A percentile compares a stretch with the other conserved stretches of the same genome.
phyloP scores from a whole-genome alignment of 2,888 invertebrate species.

The Sphaeridia pumilis region DNA sequence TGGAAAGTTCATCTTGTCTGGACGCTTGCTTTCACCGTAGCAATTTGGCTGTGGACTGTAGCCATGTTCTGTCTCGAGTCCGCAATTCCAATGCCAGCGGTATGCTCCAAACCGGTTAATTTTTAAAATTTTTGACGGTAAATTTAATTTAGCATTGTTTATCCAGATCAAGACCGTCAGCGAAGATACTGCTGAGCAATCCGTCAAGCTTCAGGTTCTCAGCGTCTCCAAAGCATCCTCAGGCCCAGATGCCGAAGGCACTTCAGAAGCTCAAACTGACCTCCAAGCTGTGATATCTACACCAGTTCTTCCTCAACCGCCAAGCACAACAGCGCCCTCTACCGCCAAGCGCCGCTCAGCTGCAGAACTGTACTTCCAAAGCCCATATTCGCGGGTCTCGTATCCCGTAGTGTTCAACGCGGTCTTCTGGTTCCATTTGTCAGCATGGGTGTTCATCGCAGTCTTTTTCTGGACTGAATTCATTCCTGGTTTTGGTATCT shows the following conservation, averaged over 20 bases:
- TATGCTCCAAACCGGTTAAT: neutral
- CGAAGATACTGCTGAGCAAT: no score
- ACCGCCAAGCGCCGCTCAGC: no score
- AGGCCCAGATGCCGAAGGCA: constrained; percentile 12
- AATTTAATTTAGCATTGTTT: neutral
- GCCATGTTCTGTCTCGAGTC: constrained; percentile 28
- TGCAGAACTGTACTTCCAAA: neutral
- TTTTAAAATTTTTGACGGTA: no score
- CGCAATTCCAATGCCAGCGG: constrained; percentile 12
- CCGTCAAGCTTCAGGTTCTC: no score
- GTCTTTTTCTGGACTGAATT: constrained; percentile 44
- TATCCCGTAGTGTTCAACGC: constrained; percentile 19
- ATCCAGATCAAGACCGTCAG: no score
- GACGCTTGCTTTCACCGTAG: constrained; percentile 43
- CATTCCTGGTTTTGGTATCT: constrained; percentile 46
- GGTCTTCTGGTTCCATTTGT: constrained; percentile 24
- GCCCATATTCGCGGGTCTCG: constrained; percentile 19
- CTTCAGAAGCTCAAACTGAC: constrained; percentile 2
- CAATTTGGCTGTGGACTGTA: constrained; percentile 30
- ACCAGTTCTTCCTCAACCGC: no score
- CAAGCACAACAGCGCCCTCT: no score
- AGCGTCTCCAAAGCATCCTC: no score
- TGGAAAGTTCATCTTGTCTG: constrained; percentile 48
- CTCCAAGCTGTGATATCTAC: constrained; percentile 3
- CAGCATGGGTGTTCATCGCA: constrained; percentile 21